Conservation (phyloP, 2,797 vertebrate species). For the Lindbergichthys nudifrons region DNA sequence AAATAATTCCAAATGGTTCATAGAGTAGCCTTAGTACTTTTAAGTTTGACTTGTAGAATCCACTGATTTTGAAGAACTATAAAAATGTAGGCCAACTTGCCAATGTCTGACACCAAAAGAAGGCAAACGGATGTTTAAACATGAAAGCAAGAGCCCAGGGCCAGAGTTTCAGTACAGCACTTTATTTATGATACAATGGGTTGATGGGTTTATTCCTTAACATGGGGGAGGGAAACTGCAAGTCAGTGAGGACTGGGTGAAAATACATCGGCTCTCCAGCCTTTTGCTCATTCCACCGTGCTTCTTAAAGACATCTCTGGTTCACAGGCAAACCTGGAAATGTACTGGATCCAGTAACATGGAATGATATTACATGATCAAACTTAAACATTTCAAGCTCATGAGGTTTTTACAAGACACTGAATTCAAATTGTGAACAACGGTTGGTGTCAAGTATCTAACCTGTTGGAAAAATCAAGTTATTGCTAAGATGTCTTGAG, state of each 20-base stretch:
- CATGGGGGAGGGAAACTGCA: constrained; percentile 74
- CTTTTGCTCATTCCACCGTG: constrained; percentile 63
- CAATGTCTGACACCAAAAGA: no score
- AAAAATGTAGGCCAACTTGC: no score
- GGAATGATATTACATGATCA: constrained; percentile 71
- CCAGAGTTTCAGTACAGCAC: constrained; percentile 77
- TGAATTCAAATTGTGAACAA: constrained; percentile 72
- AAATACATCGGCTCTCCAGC: constrained; percentile 61
- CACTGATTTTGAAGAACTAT: no score
- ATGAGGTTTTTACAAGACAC: constrained; percentile 73
- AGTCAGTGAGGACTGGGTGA: constrained; percentile 73
- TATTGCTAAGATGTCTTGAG: constrained; percentile 78
- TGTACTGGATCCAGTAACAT: constrained; percentile 70
- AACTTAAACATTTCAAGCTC: constrained; percentile 69
- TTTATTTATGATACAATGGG: constrained; percentile 83
- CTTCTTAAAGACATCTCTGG: constrained; percentile 67
- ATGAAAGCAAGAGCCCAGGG: neutral
- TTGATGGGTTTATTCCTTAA: constrained; percentile 76
- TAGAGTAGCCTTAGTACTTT: no score
- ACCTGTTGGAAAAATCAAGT: constrained; percentile 74
- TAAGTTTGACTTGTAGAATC: no score
- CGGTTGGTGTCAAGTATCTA: constrained; percentile 60
- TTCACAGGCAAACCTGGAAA: constrained; percentile 75
- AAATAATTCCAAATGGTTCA: no score
- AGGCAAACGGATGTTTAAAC: no score